phyloP scores from a whole-genome alignment of 2,797 vertebrate species.

The Lophura swinhoii region DNA sequence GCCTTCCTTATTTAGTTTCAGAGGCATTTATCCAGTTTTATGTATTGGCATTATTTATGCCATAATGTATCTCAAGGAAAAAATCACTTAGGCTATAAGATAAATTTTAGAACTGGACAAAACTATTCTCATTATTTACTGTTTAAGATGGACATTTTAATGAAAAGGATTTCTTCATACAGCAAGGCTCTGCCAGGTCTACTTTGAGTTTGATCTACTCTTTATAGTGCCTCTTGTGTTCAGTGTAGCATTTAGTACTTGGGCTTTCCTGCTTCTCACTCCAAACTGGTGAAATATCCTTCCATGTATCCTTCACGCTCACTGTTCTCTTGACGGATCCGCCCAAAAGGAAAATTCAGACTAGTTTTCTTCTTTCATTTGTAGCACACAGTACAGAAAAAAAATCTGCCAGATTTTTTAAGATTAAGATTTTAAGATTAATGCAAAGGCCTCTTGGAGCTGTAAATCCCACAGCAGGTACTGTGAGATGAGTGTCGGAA shows the following conservation, averaged over 20 bases:
- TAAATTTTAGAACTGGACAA: not conserved
- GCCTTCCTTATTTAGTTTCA: not conserved
- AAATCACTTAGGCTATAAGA: not conserved
- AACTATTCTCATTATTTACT: not conserved
- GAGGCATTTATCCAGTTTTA: not conserved
- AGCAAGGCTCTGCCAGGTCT: not conserved
- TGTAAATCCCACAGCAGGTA: conserved; percentile 11
- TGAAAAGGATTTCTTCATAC: not conserved
- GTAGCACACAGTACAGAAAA: not conserved
- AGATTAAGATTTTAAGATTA: not conserved
- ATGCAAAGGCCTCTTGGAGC: not conserved
- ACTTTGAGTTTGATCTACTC: not conserved
- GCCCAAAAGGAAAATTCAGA: not conserved
- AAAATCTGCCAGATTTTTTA: not conserved
- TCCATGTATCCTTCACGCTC: not conserved
- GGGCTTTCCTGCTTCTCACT: not conserved
- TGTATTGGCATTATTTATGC: not conserved
- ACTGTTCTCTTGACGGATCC: not conserved
- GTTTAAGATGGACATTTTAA: not conserved
- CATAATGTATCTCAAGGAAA: not conserved
- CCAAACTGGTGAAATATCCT: not conserved
- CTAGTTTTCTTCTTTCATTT: not conserved
- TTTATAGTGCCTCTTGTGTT: not conserved
- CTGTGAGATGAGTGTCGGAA: not conserved
- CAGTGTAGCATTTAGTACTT: not conserved